Base-by-base conservation (phyloP, 1,140 invertebrate genomes). In the Trichoplusia ni region DNA sequence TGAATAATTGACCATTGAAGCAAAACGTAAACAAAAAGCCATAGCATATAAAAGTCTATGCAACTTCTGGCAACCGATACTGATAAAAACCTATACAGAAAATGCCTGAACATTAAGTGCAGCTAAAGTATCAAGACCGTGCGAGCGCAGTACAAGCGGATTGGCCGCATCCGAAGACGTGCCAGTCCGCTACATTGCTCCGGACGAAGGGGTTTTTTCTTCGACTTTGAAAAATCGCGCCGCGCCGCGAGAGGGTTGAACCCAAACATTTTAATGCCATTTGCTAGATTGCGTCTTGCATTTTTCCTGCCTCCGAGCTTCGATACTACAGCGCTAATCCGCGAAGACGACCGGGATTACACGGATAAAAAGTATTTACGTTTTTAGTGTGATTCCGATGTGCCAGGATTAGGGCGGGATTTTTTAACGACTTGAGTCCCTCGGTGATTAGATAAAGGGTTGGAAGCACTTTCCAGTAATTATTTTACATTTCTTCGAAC, bases 261-360 rank as follows among this genome's bases (percentile, higher is more conserved):
- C 71, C 81, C 77, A 86, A 88, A 89, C 88, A 89, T 90, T 89
- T 89, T 89, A 90, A 90, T 90, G 81, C 88, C 84, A 90, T 89
- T 90, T 90, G 81, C 81, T 88, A 90, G 86, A 90, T 90, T 90
- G 83, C 81, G 77, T 81, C 85, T 87, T 90, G 88, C 85, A 88
- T 90, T 90, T 89, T 90, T 90, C 82, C 79, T 67, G 60, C 74
- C 73, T 68, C 77, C 77, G 71, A n/a, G n/a, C n/a, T 31, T 31
- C 54, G 25, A 58, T 58, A 70, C 71, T 82, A 79, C 77, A 77
- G 73, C 77, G 88, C 73, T 89, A 90, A 89, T 89, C 86, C 85
- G 86, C 82, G 85, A 90, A 88, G 84, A 89, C 84, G 81, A 78
- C 71, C 70, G 66, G 81, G 82, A 89, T 88, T 88, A 88, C 76